A percentile compares a stretch with the other conserved stretches of the same genome.
Evolutionary conservation across 2,113 vertebrate genomes (phyloP).

Genomic region (Columba livia): DNA sequence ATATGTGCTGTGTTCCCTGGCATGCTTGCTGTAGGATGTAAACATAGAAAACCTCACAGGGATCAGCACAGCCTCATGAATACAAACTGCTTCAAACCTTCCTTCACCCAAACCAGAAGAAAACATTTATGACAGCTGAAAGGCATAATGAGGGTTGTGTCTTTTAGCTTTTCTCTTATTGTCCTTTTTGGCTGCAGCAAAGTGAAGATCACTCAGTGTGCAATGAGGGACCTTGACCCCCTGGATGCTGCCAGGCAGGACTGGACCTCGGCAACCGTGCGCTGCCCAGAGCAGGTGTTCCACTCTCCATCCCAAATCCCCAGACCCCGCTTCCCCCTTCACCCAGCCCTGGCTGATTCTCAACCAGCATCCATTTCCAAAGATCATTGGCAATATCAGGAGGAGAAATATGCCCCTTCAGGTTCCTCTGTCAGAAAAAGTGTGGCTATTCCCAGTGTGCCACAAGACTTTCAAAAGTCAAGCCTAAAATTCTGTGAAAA

Average conservation of each 20-base stretch:
- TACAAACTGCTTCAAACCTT: neutral
- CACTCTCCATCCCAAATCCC: neutral
- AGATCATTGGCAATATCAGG: neutral
- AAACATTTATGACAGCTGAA: neutral
- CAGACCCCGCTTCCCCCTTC: neutral
- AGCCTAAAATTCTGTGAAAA: neutral
- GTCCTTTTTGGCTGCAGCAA: neutral
- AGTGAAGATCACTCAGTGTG: neutral
- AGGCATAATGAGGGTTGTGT: neutral
- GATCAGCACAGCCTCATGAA: neutral
- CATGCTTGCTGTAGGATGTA: neutral
- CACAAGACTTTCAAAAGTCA: neutral
- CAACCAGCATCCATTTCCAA: neutral
- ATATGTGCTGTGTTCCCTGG: neutral
- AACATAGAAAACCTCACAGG: neutral
- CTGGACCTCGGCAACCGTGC: neutral
- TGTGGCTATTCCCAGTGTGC: neutral
- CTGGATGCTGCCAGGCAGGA: fast-evolving
- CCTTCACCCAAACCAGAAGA: neutral
- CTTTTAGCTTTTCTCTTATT: neutral
- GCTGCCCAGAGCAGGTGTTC: neutral
- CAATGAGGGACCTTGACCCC: neutral
- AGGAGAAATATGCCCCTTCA: neutral
- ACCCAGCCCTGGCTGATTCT: neutral
- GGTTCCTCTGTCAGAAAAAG: neutral